Base-by-base conservation (phyloP, 2,797 vertebrate species). In the Lutjanus argentimaculatus region DNA sequence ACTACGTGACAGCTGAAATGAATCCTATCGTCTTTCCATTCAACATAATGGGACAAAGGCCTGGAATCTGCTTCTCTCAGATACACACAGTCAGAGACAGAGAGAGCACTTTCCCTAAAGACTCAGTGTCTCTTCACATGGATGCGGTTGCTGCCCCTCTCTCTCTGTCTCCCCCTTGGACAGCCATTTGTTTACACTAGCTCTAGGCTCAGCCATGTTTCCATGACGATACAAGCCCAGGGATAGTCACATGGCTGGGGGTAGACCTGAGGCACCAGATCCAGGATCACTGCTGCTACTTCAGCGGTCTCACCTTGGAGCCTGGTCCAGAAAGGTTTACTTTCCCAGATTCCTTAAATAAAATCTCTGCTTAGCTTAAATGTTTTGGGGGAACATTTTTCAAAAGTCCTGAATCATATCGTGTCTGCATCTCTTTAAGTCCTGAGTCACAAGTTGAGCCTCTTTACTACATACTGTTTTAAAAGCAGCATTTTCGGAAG, bases 111-210 rank as follows among this genome's bases (percentile, higher is more conserved):
- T 78, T 84, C 87, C 83, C 89, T 46, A 62, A 92, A 90, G 86
- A 91, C 84, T 85, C 78, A 13, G 16, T 67, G 80, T 88, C 85
- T 90, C 86, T 82, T 85, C 87, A 88, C 90, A 87, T 88, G 84
- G 90, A 91, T 91, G 85, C 65, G 74, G 82, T 80, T 72, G 83
- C 89, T 92, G 90, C 90, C 92, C 91, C 87, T 86, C 84, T 86
- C 80, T 82, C 67, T 76, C 74, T 83, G 78, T 75, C 85, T 88
- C 93, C 79, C 90, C 86, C 91, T 89, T 85, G 91, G 91, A 93
- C 79, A 82, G 78, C 81, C 93, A 92, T 93, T 92, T 94, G 93
- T 95, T 94, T 94, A 95, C 92, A 93, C 89, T 91, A 90, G 93
- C 92, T 92, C 88, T 63, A 62, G 90, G 91, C 93, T 93, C 85